Percentiles rank a stretch among this genome's conserved stretches.
phyloP scores from a whole-genome alignment of 2,888 invertebrate species.

The Cerastis rubricosa region DNA sequence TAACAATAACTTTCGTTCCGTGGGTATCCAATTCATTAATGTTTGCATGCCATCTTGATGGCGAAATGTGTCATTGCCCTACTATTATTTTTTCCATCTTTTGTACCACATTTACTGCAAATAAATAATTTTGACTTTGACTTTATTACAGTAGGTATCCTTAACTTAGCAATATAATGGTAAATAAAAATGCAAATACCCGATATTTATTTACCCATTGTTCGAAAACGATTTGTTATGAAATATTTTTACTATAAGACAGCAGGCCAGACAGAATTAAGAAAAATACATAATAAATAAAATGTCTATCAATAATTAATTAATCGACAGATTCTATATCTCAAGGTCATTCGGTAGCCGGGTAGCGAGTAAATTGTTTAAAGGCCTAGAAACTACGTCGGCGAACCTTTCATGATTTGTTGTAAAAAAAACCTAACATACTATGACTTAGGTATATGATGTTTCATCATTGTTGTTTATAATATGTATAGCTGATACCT shows the following conservation, averaged over 20 bases:
- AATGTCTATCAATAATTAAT: background rate
- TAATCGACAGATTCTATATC: background rate
- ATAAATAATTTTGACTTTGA: no score
- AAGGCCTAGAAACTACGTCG: background rate
- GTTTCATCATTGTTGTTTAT: conserved; percentile 37
- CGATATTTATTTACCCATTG: background rate
- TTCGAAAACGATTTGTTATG: background rate
- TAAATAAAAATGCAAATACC: background rate
- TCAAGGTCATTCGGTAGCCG: conserved; percentile 18
- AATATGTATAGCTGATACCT: conserved; percentile 5
- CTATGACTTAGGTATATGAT: conserved; percentile 1
- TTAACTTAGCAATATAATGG: background rate
- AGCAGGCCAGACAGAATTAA: background rate
- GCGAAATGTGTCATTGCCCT: no score
- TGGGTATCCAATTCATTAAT: no score
- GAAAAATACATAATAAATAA: conserved; percentile 1
- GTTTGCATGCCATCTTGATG: no score
- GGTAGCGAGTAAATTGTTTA: background rate
- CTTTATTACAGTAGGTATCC: background rate
- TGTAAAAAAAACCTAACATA: conserved; percentile 23
- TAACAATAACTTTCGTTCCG: conserved; percentile 10
- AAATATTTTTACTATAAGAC: background rate
- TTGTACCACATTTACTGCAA: no score
- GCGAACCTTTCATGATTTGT: conserved; percentile 10
- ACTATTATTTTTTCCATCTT: no score